Percentiles rank a stretch among this genome's conserved stretches.
phyloP scores from a whole-genome alignment of 2,888 invertebrate species.

The Amphipoea oculea region DNA sequence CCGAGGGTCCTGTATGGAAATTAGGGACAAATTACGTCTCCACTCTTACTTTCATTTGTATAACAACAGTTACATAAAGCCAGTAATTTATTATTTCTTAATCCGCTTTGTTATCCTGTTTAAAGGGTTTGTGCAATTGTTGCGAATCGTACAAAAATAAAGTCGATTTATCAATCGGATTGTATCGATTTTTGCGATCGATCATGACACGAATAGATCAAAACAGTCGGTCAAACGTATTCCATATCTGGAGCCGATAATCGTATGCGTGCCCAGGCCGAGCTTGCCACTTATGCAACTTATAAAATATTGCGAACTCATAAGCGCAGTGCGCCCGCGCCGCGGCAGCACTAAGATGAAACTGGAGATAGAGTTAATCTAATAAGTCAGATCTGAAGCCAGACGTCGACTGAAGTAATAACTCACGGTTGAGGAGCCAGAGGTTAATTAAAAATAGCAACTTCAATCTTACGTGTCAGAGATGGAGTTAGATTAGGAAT shows the following conservation, averaged over 20 bases:
- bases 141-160: slow-evolving; percentile 69
- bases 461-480: slow-evolving; percentile 86
- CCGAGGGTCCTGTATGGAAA: slow-evolving; percentile 86
- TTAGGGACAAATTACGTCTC: slow-evolving; percentile 89
- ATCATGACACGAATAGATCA: slow-evolving; percentile 79
- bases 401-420: slow-evolving; percentile 87
- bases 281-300: slow-evolving; percentile 83
- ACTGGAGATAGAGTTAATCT: slow-evolving; percentile 89
- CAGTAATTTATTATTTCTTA: slow-evolving; percentile 83
- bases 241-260: slow-evolving; percentile 82
- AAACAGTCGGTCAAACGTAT: slow-evolving; percentile 80
- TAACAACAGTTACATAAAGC: slow-evolving; percentile 83
- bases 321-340: slow-evolving; percentile 78
- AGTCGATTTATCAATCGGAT: slow-evolving; percentile 55
- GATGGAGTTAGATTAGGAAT: slow-evolving; percentile 84
- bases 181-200: slow-evolving; percentile 71
- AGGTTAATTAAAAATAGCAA: slow-evolving; percentile 91
- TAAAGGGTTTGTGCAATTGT: slow-evolving; percentile 75
- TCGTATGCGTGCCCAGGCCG: slow-evolving; percentile 79
- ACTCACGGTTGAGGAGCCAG: slow-evolving; percentile 87
- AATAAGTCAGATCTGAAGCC: slow-evolving; percentile 89
- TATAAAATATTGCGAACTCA: slow-evolving; percentile 88
- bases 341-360: slow-evolving; percentile 82
- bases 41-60: slow-evolving; percentile 87
- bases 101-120: slow-evolving; percentile 80